Percentiles rank a stretch among this genome's conserved stretches.
phyloP scores from a whole-genome alignment of 2,888 invertebrate genomes.

The Disparrhopalites patrizii region DNA sequence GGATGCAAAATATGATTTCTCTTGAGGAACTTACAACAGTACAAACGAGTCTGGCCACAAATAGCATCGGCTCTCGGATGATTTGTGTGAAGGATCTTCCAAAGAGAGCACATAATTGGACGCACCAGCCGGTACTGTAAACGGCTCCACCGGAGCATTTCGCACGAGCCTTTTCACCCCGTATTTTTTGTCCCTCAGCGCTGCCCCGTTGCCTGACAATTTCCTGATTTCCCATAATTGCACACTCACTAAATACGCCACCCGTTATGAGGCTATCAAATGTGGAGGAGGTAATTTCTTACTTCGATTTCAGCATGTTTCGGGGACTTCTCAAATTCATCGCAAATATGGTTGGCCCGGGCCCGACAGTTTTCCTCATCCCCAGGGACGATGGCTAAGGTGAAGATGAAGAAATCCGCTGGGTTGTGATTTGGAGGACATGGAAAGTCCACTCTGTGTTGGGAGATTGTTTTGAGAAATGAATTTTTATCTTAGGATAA shows the following conservation, averaged over 20 bases:
- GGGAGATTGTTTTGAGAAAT: too few relatives aligned
- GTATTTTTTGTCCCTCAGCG: neutral
- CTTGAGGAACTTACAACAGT: slow-evolving; percentile 66
- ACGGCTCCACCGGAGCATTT: slow-evolving; percentile 52
- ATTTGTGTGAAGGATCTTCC: slow-evolving; percentile 87
- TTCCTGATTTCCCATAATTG: too few relatives aligned
- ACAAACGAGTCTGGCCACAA: slow-evolving; percentile 82
- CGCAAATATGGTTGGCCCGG: slow-evolving; percentile 53
- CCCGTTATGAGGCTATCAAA: too few relatives aligned
- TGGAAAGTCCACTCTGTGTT: slow-evolving; percentile 31
- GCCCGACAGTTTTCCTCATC: slow-evolving; percentile 73
- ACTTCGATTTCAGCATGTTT: neutral
- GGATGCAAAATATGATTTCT: neutral
- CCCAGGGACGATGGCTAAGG: slow-evolving; percentile 78
- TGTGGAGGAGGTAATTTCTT: slow-evolving; percentile 50
- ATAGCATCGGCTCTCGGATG: slow-evolving; percentile 82
- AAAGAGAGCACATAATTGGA: slow-evolving; percentile 81
- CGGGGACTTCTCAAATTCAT: slow-evolving; percentile 20
- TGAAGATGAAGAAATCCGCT: slow-evolving; percentile 87
- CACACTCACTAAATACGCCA: too few relatives aligned
- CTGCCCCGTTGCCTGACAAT: too few relatives aligned
- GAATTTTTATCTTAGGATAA: too few relatives aligned
- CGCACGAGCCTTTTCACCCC: neutral
- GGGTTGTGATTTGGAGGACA: slow-evolving; percentile 90
- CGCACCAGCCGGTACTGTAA: slow-evolving; percentile 80